Evolutionary conservation across 2,888 invertebrate genomes (phyloP).

Genomic region (Ariolimax columbianus): DNA sequence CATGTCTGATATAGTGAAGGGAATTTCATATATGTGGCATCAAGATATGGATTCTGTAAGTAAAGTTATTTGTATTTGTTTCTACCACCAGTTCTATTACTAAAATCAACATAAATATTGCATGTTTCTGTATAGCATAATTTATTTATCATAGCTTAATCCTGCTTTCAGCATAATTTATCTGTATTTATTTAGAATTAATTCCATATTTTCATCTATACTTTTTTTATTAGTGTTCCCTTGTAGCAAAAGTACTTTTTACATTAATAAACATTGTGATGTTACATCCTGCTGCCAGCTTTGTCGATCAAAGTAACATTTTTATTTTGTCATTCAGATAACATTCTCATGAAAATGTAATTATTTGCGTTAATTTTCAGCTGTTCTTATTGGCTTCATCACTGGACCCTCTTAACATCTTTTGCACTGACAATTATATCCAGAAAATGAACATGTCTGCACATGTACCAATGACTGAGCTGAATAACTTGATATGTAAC

Average conservation of each 20-base stretch:
- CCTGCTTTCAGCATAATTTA: too few species aligned
- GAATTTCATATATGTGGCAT: conserved; percentile 53
- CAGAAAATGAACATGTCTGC: conserved; percentile 56
- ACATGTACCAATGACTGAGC: conserved; percentile 58
- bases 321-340: not conserved
- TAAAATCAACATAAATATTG: too few species aligned
- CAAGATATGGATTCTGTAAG: conserved; percentile 57
- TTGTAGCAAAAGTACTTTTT: too few species aligned
- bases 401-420: conserved; percentile 43
- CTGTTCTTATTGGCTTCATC: conserved; percentile 45
- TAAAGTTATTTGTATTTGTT: conserved; percentile 10
- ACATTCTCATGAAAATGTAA: not conserved
- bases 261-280: not conserved
- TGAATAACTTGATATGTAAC: conserved; percentile 60
- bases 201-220: too few species aligned
- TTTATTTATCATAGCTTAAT: too few species aligned
- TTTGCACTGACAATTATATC: conserved; percentile 58
- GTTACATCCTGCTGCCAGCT: not conserved
- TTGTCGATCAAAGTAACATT: not conserved
- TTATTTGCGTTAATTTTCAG: conserved; percentile 44
- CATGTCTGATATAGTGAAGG: conserved; percentile 58
- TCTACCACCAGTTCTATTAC: not conserved
- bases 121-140: too few species aligned
- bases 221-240: too few species aligned
- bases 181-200: too few species aligned